Evolutionary conservation across 2,797 vertebrate genomes (phyloP).

Genomic region (Acanthurus lineatus): DNA sequence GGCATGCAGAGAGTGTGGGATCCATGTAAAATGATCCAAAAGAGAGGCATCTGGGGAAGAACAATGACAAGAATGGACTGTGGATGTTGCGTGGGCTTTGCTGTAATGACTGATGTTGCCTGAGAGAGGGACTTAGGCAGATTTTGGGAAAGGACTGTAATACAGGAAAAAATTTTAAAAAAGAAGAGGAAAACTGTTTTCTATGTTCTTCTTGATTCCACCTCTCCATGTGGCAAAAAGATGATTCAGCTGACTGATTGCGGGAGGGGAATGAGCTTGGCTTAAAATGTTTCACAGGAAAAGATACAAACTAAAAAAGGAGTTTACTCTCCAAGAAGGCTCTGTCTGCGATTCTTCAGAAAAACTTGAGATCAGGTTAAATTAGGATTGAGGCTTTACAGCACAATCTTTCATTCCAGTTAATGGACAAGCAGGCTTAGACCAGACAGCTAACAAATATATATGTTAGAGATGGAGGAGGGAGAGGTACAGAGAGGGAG

Average conservation of each 20-base stretch:
- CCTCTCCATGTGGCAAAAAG: slow-evolving; percentile 41
- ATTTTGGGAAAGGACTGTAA: slow-evolving; percentile 35
- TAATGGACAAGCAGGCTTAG: slow-evolving; percentile 71
- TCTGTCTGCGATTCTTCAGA: slow-evolving; percentile 6
- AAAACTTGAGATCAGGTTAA: slow-evolving; percentile 46
- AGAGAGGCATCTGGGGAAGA: slow-evolving; percentile 47
- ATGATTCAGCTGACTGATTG: slow-evolving; percentile 51
- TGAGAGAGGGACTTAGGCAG: slow-evolving; percentile 43
- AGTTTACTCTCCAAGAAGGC: not conserved
- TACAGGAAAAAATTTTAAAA: slow-evolving; percentile 25
- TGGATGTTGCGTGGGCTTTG: slow-evolving; percentile 64
- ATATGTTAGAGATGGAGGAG: slow-evolving; percentile 48
- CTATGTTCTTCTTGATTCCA: slow-evolving; percentile 50
- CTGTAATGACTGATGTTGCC: slow-evolving; percentile 60
- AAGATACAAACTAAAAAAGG: slow-evolving; percentile 12
- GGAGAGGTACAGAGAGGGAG: slow-evolving; percentile 22
- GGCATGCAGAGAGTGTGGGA: slow-evolving; percentile 65
- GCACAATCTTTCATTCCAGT: slow-evolving; percentile 75
- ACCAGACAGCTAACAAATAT: slow-evolving; percentile 68
- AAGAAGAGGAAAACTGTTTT: slow-evolving; percentile 38
- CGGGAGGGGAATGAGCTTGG: slow-evolving; percentile 6
- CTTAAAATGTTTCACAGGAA: slow-evolving; percentile 37
- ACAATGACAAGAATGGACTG: slow-evolving; percentile 56
- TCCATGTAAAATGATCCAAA: slow-evolving; percentile 58
- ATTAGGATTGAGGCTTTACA: slow-evolving; percentile 58